phyloP scores from a whole-genome alignment of 2,113 vertebrate genomes.

The crab-eating macaque (Macaca fascicularis) region DNA sequence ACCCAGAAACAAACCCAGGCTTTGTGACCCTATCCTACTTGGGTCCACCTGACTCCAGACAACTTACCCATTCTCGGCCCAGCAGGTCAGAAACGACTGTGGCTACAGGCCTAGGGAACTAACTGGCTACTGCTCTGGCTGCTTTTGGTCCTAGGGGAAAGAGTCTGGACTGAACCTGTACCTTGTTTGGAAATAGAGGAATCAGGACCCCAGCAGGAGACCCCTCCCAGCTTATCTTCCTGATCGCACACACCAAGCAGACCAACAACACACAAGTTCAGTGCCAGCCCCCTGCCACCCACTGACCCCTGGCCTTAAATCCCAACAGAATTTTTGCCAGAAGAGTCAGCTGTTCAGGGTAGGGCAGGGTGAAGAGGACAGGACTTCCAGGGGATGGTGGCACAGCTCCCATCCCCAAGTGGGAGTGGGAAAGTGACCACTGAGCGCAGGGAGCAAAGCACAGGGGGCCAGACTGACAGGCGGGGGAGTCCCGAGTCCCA shows the following conservation, averaged over 20 bases:
- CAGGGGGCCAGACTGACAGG: slow-evolving; percentile 39
- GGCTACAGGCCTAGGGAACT: neutral
- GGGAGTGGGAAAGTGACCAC: slow-evolving; percentile 25
- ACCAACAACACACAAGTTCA: slow-evolving; percentile 4
- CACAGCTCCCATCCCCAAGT: slow-evolving; percentile 31
- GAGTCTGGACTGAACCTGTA: neutral
- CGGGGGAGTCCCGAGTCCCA: slow-evolving; percentile 10
- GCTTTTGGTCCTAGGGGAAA: slow-evolving; percentile 37
- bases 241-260: neutral
- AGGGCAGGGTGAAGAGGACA: slow-evolving; percentile 56
- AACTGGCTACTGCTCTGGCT: slow-evolving; percentile 18
- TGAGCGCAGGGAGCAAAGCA: slow-evolving; percentile 68
- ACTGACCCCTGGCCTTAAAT: slow-evolving; percentile 59
- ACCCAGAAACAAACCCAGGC: slow-evolving; percentile 10
- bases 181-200: neutral
- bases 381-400: slow-evolving; percentile 60
- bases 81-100: neutral
- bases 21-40: neutral
- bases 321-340: slow-evolving; percentile 54
- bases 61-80: neutral
- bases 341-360: slow-evolving; percentile 63
- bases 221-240: slow-evolving; percentile 36
- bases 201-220: neutral
- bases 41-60: neutral
- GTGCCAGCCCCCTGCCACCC: slow-evolving; percentile 17